phyloP scores from a whole-genome alignment of 2,113 vertebrate genomes.

The Pongo abelii region DNA sequence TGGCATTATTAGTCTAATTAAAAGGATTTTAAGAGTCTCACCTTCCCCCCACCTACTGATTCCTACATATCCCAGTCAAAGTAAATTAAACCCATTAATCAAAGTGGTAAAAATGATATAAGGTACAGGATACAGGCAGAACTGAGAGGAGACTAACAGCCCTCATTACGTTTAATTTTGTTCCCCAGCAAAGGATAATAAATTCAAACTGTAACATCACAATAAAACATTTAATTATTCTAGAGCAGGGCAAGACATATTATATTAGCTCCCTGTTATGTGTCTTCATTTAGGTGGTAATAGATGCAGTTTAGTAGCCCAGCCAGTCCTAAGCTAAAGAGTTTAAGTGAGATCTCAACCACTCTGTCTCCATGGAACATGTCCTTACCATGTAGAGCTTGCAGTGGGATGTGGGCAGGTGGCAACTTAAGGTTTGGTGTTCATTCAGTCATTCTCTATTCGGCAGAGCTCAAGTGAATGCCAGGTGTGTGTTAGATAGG shows the following conservation, averaged over 20 bases:
- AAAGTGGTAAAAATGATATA: conserved; percentile 83
- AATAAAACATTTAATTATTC: conserved; percentile 88
- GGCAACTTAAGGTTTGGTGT: not conserved
- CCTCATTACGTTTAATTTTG: conserved; percentile 85
- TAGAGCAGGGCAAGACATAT: conserved; percentile 77
- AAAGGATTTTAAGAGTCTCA: conserved; percentile 82
- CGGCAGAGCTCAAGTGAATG: not conserved
- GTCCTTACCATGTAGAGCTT: not conserved
- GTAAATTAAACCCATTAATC: conserved; percentile 88
- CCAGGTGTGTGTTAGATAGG: not conserved
- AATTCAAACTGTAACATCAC: conserved; percentile 85
- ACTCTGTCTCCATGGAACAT: conserved; percentile 4
- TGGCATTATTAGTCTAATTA: conserved; percentile 87
- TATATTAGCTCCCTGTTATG: conserved; percentile 79
- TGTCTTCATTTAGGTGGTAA: conserved; percentile 80
- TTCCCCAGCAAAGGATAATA: conserved; percentile 84
- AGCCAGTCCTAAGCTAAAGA: conserved; percentile 51
- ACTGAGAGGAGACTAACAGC: conserved; percentile 80
- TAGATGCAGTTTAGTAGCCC: conserved; percentile 68
- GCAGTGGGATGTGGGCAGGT: not conserved
- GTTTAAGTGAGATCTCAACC: conserved; percentile 48
- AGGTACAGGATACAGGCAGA: conserved; percentile 63
- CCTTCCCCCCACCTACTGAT: conserved; percentile 60
- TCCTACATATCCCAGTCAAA: conserved; percentile 78
- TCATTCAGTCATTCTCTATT: not conserved